Base-by-base conservation (phyloP, 2,113 vertebrate genomes). In the Hemicordylus capensis region DNA sequence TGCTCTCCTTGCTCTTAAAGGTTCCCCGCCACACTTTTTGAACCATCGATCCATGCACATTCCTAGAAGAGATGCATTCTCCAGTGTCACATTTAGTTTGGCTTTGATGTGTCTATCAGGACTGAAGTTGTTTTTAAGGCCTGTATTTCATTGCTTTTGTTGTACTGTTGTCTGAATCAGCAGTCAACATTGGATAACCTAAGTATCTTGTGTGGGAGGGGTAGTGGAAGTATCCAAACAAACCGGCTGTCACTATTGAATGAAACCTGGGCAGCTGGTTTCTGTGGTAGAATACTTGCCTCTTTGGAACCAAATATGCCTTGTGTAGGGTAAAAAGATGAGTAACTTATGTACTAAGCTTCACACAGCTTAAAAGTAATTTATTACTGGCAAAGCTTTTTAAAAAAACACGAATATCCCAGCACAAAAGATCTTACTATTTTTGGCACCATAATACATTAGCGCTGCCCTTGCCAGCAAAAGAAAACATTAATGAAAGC, bases 401-500 rank as follows among this genome's bases (percentile, higher is more conserved):
- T n/a, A n/a, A n/a, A 54, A 22, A 58, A 85, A 85, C 89, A 3
- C 12, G 85, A 84, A 46, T 58, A 78, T 42, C 0, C 61, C 11
- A 51, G n/a, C 4, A 85, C 63, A 76, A 31, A 46, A 7, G 0
- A 20, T 76, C 5, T 76, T 83, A 82, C 82, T 87, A 87, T 72
- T 83, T 87, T 87, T 76, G 34, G 80, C 75, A 73, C 44, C 24
- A 54, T 77, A 72, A 76, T 85, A 73, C 84, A 79, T 51, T n/a
- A 70, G 37, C 10, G 61, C 56, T 78, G 75, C 73, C 54, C 56
- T 86, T 86, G 80, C 56, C 46, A 83, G 76, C 54, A 78, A 83
- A 87, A 83, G 56, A 82, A 87, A 87, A 87, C 34, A 76, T 59
- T 84, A 90, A 85, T 8, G 78, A 90, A 89, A 76, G 46, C 54